These are phyloP conservation scores for Chironomus striatipennis DNA, from an alignment of 1,140 invertebrate genomes.

Conservation along the genomic window DNA sequence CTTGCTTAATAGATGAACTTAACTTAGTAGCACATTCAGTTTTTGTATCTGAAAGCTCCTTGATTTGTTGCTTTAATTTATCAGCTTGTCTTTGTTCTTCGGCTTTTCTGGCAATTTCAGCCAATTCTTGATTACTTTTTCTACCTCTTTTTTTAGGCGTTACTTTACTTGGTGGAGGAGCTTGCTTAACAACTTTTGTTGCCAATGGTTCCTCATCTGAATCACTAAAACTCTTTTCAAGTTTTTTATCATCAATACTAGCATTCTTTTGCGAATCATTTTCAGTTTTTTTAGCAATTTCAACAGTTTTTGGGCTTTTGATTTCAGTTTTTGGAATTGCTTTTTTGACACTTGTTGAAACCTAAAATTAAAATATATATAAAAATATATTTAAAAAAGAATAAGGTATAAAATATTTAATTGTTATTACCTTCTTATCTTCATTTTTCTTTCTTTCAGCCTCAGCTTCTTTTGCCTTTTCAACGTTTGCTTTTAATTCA, in stretches of 20 bases:
- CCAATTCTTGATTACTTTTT: constrained; percentile 16
- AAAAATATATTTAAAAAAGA: neutral
- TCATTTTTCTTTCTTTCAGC: constrained; percentile 29
- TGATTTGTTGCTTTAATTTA: neutral
- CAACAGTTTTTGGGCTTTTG: neutral
- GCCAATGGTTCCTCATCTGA: constrained; percentile 50
- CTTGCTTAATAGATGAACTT: neutral
- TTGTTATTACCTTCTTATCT: constrained; percentile 25
- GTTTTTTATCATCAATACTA: constrained; percentile 35
- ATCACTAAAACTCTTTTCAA: constrained; percentile 45
- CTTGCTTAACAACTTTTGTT: constrained; percentile 39
- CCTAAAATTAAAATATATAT: neutral
- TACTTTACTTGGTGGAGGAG: constrained; percentile 26
- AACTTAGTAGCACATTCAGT: neutral
- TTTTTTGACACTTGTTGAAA: constrained; percentile 6
- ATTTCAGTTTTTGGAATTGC: constrained; percentile 24
- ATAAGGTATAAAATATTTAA: neutral
- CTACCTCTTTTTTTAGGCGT: neutral
- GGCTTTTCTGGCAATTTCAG: neutral
- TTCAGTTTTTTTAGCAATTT: constrained; percentile 26
- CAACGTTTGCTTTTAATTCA: constrained; percentile 47
- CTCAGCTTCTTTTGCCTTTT: constrained; percentile 31
- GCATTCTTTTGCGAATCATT: constrained; percentile 28
- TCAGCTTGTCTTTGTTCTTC: constrained; percentile 7
- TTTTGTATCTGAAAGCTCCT: neutral